Evolutionary conservation across 35 echinoderm and acorn worm species (phyloP).

Genomic region (Apostichopus japonicus): DNA sequence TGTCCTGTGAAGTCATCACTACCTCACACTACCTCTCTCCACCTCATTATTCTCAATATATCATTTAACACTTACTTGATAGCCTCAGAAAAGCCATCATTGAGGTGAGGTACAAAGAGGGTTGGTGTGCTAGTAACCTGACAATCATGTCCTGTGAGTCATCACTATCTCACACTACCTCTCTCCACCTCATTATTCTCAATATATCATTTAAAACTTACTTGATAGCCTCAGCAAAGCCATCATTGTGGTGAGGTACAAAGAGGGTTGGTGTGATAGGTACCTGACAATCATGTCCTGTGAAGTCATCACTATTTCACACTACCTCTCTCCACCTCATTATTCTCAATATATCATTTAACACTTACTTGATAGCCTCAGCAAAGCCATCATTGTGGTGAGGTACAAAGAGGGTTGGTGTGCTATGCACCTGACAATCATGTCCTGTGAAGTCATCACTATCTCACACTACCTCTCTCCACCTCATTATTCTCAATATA

Average conservation of each 20-base stretch:
- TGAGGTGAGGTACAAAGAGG: too few relatives aligned
- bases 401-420: constrained; percentile 94
- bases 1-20: too few relatives aligned
- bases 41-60: too few relatives aligned
- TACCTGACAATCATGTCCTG: constrained; percentile 88
- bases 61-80: too few relatives aligned
- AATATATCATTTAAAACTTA: background rate
- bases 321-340: background rate
- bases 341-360: background rate
- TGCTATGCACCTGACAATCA: constrained; percentile 91
- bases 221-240: constrained; percentile 69
- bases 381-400: constrained; percentile 89
- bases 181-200: background rate
- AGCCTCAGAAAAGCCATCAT: too few relatives aligned
- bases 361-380: constrained; percentile 15
- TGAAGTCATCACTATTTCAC: background rate
- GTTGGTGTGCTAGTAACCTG: too few relatives aligned
- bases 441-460: constrained; percentile 37
- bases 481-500: too few relatives aligned
- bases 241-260: constrained; percentile 86
- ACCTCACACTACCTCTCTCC: too few relatives aligned
- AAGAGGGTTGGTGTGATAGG: constrained; percentile 95
- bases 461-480: background rate
- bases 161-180: too few relatives aligned
- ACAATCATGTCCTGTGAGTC: too few relatives aligned